Conservation (phyloP, 1,140 invertebrate genomes). For the Zaprionus inermis region DNA sequence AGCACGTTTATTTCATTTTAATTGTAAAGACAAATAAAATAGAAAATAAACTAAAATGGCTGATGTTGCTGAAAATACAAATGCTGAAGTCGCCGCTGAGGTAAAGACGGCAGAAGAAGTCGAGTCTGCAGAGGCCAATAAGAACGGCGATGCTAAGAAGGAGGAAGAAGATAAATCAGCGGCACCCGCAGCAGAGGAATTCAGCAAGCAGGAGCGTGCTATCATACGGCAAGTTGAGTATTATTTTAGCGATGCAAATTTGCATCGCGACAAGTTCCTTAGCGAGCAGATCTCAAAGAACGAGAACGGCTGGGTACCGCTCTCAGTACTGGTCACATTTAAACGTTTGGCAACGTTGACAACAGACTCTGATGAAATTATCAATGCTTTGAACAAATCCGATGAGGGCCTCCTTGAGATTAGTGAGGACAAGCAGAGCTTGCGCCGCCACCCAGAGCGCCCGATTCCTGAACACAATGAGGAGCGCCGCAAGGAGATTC, state of each 20-base stretch:
- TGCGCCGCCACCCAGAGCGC: conserved; percentile 90
- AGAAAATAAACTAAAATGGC: conserved; percentile 56
- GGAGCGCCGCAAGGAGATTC: conserved; percentile 91
- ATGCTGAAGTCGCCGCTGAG: conserved; percentile 41
- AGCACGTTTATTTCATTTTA: conserved; percentile 37
- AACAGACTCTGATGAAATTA: conserved; percentile 89
- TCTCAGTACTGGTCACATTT: conserved; percentile 94
- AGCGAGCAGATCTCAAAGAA: conserved; percentile 90
- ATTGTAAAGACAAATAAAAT: conserved; percentile 24
- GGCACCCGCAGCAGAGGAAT: conserved; percentile 27
- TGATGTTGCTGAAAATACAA: conserved; percentile 56
- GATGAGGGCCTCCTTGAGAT: conserved; percentile 90
- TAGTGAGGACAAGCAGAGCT: conserved; percentile 92
- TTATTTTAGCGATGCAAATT: conserved; percentile 93
- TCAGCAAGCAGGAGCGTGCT: conserved; percentile 85
- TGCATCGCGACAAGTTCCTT: conserved; percentile 95
- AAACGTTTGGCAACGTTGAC: conserved; percentile 92
- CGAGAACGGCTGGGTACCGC: conserved; percentile 95
- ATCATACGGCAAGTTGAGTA: conserved; percentile 88
- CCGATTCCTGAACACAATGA: conserved; percentile 94
- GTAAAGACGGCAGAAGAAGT: conserved; percentile 29
- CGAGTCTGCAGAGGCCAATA: conserved; percentile 25
- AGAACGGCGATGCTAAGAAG: conserved; percentile 59
- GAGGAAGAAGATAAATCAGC: conserved; percentile 26
- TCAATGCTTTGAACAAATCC: conserved; percentile 90